Base-by-base conservation (phyloP, 2,797 vertebrate genomes). In the Bradypodion pumilum region DNA sequence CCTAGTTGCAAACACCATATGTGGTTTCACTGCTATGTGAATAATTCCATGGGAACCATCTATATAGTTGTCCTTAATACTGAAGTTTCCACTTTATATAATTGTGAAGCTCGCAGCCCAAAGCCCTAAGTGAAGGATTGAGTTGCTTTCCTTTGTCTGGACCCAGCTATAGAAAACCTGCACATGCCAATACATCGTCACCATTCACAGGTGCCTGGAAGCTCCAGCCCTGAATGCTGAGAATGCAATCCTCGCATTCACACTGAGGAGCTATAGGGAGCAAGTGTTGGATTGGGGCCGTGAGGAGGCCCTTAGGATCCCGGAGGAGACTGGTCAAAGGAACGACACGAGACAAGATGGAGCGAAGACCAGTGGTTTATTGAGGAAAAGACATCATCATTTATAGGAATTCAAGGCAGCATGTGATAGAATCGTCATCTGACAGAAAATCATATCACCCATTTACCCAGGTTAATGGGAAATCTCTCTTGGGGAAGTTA, bases 21-120 rank as follows among this genome's bases (percentile, higher is more conserved):
- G 83, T 49, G 60, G 77, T 63, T 74, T 79, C 44, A 52, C 27
- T 68, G 77, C 46, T 66, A 66, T 75, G 80, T 40, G 81, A 66
- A 32, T 76, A 59, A 68, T 76, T 68, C 69, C 60, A 74, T 85
- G 69, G 27, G 70, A 80, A 74, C 77, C 37, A 19, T 66, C 60
- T 56, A 74, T n/a, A 74, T 56, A 79, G 44, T 25, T 85, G 44
- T 65, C 60, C 65, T 84, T 59, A 40, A 66, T 56, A 15, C 35
- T 6, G 27, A 74, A 32, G 29, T 66, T 65, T n/a, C 69, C 35
- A 65, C 74, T 65, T 16, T 12, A 74, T 42, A 40, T 27, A 62
- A 70, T 29, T 32, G 35, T 70, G 75, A n/a, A 46, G 16, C 23
- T 29, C 40, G 44, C 40, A 60, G 8, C 82, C 66, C 60, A 83